Evolutionary conservation across 1,140 invertebrate species (phyloP).

Genomic region (Gryllus bimaculatus): DNA sequence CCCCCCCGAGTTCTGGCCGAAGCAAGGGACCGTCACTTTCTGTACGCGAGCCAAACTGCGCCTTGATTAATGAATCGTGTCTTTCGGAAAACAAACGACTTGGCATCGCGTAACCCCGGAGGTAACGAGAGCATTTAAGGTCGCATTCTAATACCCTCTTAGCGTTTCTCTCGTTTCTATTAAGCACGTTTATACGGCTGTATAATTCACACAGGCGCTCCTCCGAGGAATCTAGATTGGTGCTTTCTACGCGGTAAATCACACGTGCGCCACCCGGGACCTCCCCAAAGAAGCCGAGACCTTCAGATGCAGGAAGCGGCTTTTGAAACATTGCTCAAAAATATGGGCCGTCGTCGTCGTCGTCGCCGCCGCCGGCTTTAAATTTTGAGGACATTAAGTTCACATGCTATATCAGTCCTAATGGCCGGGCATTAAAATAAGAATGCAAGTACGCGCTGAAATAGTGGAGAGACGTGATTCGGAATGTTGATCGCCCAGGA

Average conservation of each 20-base stretch:
- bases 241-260: neutral
- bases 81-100: neutral
- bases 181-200: neutral
- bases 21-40: neutral
- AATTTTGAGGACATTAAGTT: too few relatives aligned
- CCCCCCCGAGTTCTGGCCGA: neutral
- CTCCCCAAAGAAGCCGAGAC: neutral
- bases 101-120: neutral
- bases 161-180: neutral
- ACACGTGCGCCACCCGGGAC: neutral
- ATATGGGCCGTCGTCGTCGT: neutral
- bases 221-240: neutral
- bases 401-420: too few relatives aligned
- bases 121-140: neutral
- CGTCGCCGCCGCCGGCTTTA: too few relatives aligned
- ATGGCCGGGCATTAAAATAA: too few relatives aligned
- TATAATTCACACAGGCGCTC: too few relatives aligned
- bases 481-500: too few relatives aligned
- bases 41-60: too few relatives aligned
- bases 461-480: too few relatives aligned
- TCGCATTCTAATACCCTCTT: neutral
- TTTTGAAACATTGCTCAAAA: neutral
- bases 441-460: too few relatives aligned
- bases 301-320: neutral
- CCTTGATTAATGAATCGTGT: neutral